Conservation (phyloP, 2,888 invertebrate genomes). For the Andrena dorsata region DNA sequence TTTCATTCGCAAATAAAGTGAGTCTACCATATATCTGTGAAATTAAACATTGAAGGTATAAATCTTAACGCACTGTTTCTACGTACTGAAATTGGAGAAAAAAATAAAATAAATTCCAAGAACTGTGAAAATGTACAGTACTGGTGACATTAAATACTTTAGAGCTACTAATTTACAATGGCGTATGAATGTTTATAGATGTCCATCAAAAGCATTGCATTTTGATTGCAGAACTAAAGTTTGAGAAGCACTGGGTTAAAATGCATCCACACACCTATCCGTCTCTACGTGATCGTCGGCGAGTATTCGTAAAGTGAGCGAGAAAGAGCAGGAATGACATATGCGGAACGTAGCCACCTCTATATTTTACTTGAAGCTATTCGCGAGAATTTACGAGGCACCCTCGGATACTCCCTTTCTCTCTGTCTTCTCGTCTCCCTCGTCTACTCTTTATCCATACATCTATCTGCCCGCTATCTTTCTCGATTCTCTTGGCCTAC, state of each 20-base stretch:
- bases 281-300: conserved; percentile 63
- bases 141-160: too few species aligned
- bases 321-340: conserved; percentile 82
- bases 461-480: conserved; percentile 54
- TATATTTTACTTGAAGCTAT: conserved; percentile 82
- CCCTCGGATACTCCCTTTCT: conserved; percentile 65
- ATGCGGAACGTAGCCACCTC: conserved; percentile 83
- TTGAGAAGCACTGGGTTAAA: conserved; percentile 60
- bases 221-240: conserved; percentile 3
- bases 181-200: not conserved
- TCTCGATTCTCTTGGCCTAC: conserved; percentile 35
- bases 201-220: not conserved
- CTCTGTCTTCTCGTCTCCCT: conserved; percentile 47
- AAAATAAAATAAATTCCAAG: too few species aligned
- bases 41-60: too few species aligned
- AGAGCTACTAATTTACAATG: too few species aligned
- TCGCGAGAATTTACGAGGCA: conserved; percentile 81
- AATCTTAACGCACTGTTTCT: too few species aligned
- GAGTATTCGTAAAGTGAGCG: conserved; percentile 68
- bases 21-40: too few species aligned
- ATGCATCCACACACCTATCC: conserved; percentile 53
- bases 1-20: too few species aligned
- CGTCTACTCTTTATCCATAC: conserved; percentile 47
- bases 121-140: too few species aligned
- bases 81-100: too few species aligned